Conservation (phyloP, 2,888 invertebrate genomes). For the Sarcophaga caerulescens region DNA sequence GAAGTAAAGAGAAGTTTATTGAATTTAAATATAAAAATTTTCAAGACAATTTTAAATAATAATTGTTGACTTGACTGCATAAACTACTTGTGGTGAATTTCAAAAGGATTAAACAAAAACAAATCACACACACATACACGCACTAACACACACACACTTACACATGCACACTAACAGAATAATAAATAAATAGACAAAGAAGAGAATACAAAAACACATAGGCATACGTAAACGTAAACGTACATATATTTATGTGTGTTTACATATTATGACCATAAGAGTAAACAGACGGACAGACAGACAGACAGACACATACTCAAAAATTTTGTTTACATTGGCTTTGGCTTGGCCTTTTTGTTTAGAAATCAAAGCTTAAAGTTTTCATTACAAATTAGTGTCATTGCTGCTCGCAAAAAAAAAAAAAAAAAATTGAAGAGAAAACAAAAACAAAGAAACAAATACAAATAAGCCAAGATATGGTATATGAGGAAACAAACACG, state of each 20-base stretch:
- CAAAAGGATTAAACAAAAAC: not conserved
- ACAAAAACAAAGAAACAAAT: too few relatives aligned
- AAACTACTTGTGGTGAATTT: not conserved
- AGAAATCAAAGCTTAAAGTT: slow-evolving; percentile 47
- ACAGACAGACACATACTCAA: not conserved
- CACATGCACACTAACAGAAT: too few relatives aligned
- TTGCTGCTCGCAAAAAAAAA: not conserved
- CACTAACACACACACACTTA: too few relatives aligned
- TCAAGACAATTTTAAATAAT: slow-evolving; percentile 12
- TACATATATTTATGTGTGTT: not conserved
- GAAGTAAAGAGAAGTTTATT: slow-evolving; percentile 14
- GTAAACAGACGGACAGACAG: too few relatives aligned
- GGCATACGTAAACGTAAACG: not conserved
- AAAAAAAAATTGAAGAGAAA: too few relatives aligned
- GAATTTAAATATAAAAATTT: slow-evolving; percentile 24
- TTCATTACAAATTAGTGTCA: slow-evolving; percentile 52
- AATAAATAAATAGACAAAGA: too few relatives aligned
- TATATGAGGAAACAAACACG: not conserved
- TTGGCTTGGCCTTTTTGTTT: slow-evolving; percentile 16
- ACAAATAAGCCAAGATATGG: too few relatives aligned
- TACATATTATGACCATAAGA: too few relatives aligned
- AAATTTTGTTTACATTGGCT: not conserved
- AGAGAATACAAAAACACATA: too few relatives aligned
- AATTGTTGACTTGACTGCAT: not conserved
- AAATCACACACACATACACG: too few relatives aligned